Evolutionary conservation across 2,888 invertebrate species (phyloP), one percentile per base, ranked within the genome.

Genomic region (Spicauda simplicius): DNA sequence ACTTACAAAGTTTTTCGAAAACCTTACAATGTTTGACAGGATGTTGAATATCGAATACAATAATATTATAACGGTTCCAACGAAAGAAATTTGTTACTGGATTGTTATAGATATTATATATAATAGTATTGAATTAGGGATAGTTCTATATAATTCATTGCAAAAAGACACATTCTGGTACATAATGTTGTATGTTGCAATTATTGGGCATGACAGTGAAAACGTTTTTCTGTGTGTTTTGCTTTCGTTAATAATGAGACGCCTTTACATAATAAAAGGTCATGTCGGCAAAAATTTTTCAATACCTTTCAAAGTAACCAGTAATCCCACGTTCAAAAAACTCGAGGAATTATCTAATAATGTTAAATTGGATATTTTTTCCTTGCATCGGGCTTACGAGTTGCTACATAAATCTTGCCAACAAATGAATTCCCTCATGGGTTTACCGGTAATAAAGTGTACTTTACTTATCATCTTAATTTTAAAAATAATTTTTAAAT

Each of bases 371-470:
- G 81, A 86, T 71, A 78, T 84, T 33, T 79, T 71, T 71, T 78
- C 84, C 50, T 73, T 88, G 68, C 87, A 90, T 69, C 78, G 76
- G 70, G 79, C 79, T 11, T 90, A 89, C 71, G 90, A 88, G 70
- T 73, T 81, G 61, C 75, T 90, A 69, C 83, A 90, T 71, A 82
- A 82, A 70, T 87, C 85, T 72, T 80, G 87, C 1, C 79, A 81
- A 56, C 78, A 85, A 74, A 79, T 90, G 0, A 89, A 87, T 72
- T 77, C 77, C 14, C 72, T 85, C n/a, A 87, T 90, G 83, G 82
- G 80, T 76, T 75, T 88, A 33, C 83, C 87, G 77, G 90, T 91
- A 80, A 76, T 14, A 25, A 25, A 25, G 41, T 41, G 14, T 14
- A 41, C 0, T 41, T 41, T 12, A 25, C 14, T 41, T 14, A 41